Evolutionary conservation across 2,113 vertebrate species (phyloP).

Genomic region (Puntigrus tetrazona): DNA sequence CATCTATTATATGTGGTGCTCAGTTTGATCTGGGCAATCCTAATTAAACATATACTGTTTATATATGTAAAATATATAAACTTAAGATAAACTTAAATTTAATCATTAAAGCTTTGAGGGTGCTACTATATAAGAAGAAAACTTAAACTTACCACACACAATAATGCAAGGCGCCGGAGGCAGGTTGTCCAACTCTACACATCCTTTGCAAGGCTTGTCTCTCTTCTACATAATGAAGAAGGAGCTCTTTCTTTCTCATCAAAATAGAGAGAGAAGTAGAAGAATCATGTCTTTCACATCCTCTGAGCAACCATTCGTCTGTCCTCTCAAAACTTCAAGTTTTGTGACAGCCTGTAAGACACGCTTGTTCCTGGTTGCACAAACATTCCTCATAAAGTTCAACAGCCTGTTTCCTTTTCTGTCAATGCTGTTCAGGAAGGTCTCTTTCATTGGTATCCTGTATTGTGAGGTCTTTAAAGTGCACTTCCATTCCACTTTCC

Average conservation of each 20-base stretch:
- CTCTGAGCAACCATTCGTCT: constrained; percentile 51
- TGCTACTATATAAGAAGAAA: too few species aligned
- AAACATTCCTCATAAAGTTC: constrained; percentile 50
- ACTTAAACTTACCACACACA: too few species aligned
- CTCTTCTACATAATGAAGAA: constrained; percentile 48
- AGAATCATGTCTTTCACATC: constrained; percentile 51
- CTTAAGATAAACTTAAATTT: too few species aligned
- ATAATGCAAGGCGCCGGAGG: constrained; percentile 50
- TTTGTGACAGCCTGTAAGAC: too few species aligned
- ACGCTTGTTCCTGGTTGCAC: constrained; percentile 52
- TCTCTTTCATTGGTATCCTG: constrained; percentile 33
- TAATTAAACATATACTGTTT: too few species aligned
- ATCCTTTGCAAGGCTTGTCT: constrained; percentile 45
- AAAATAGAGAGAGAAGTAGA: constrained; percentile 54
- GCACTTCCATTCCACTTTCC: constrained; percentile 26
- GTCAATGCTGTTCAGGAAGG: constrained; percentile 37
- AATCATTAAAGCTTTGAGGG: too few species aligned
- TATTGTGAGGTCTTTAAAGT: constrained; percentile 55
- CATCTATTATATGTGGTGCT: too few species aligned
- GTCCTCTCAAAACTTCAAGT: too few species aligned
- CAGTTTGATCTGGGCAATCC: too few species aligned
- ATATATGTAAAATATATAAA: too few species aligned
- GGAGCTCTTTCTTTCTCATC: constrained; percentile 51
- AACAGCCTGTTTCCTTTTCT: constrained; percentile 53
- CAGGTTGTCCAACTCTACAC: constrained; percentile 44